phyloP scores from a whole-genome alignment of 2,113 vertebrate genomes.

The Azemiops feae region DNA sequence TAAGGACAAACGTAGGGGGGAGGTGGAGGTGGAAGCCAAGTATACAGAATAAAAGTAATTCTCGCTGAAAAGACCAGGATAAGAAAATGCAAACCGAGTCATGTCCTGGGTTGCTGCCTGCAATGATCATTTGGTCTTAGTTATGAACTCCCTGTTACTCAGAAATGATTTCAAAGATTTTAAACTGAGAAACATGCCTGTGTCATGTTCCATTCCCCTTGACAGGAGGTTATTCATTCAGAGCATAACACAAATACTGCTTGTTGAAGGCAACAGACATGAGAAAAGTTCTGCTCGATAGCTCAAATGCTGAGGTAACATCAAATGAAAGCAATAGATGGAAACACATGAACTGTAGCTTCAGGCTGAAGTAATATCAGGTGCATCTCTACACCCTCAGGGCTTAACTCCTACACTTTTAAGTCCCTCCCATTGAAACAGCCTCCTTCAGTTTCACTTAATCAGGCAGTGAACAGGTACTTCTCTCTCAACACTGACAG shows the following conservation, averaged over 20 bases:
- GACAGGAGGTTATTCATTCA: neutral
- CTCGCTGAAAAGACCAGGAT: neutral
- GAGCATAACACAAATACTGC: slow-evolving; percentile 40
- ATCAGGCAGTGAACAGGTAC: slow-evolving; percentile 75
- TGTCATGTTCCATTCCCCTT: neutral
- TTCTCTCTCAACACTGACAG: slow-evolving; percentile 66
- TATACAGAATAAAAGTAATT: slow-evolving; percentile 9
- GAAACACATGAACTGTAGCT: slow-evolving; percentile 85
- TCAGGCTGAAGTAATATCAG: slow-evolving; percentile 92
- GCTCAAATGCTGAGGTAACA: slow-evolving; percentile 60
- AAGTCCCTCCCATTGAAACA: slow-evolving; percentile 87
- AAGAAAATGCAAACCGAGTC: neutral
- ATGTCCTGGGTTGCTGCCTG: neutral
- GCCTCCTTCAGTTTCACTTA: slow-evolving; percentile 84
- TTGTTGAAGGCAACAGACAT: slow-evolving; percentile 56
- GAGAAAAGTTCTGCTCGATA: slow-evolving; percentile 31
- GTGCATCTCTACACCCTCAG: slow-evolving; percentile 92
- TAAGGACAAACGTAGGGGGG: slow-evolving; percentile 53
- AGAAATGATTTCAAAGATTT: neutral
- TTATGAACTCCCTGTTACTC: neutral
- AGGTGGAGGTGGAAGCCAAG: neutral
- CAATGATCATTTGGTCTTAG: neutral
- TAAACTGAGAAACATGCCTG: neutral
- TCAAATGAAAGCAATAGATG: slow-evolving; percentile 66
- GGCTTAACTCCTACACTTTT: slow-evolving; percentile 88